Evolutionary conservation across 1,140 invertebrate genomes (phyloP), one percentile per base, ranked within the genome.

Genomic region (Contarinia nasturtii): DNA sequence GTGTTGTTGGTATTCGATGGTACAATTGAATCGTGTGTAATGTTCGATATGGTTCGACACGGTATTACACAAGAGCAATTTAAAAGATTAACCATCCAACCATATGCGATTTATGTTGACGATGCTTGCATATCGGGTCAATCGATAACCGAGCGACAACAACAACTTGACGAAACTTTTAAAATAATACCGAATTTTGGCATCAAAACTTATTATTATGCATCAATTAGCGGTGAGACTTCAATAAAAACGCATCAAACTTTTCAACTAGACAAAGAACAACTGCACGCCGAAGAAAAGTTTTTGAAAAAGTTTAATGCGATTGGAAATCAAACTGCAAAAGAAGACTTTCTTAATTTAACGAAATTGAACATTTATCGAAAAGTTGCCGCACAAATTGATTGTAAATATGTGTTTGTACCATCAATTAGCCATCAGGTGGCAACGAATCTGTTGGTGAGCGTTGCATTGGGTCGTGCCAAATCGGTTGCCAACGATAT

Each of bases 391-490:
- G 50, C 57, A 42, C 33, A 61, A 19, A 49, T 69, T 15, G 52
- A 65, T 8, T 70, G 69, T 51, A 58, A 52, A 2, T 73, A 71
- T 57, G 61, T 76, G 1, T 73, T 79, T 60, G 53, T 70, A 2
- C 63, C 68, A 11, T 67, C 68, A 49, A 67, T 63, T 49, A 66
- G 63, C 40, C 65, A 65, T 34, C 57, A 67, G 34, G 55, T 77
- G 45, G 69, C 75, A 14, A 57, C 68, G 11, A 55, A 61, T 33
- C 53, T 78, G 7, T 53, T 79, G 7, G 63, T 67, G 3, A 65
- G 71, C 44, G 62, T 79, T 0, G 63, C 69, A 15, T 56, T 75
- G 33, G 76, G 76, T 12, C 63, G 72, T 50, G 76, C 76, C 4
- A 66, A 65, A 20, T 73, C 75, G 54, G 63, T 72, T 33, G 64